Evolutionary conservation across 1,140 invertebrate species (phyloP).

Genomic region (Andrena cerasifolii): DNA sequence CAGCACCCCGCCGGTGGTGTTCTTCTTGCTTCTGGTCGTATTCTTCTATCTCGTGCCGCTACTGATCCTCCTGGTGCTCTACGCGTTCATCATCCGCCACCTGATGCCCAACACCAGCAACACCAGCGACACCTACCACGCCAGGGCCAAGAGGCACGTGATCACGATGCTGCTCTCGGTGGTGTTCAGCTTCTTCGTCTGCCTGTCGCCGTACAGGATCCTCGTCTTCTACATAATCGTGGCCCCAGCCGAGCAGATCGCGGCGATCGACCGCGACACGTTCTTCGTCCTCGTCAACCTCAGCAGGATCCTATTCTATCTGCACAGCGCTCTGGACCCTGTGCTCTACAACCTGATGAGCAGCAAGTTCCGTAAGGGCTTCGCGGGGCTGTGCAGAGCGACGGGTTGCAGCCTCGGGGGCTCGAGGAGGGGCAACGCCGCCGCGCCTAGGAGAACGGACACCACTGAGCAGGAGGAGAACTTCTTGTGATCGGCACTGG

Average conservation of each 20-base stretch:
- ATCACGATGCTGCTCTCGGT: conserved; percentile 92
- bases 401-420: conserved; percentile 65
- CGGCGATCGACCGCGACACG: conserved; percentile 86
- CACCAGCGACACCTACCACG: conserved; percentile 85
- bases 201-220: conserved; percentile 91
- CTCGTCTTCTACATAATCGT: conserved; percentile 92
- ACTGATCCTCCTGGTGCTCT: conserved; percentile 88
- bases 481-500: conserved; percentile 74
- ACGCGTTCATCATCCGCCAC: conserved; percentile 89
- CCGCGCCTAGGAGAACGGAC: conserved; percentile 74
- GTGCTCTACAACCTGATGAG: conserved; percentile 93
- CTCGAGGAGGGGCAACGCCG: conserved; percentile 82
- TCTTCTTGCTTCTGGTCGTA: conserved; percentile 87
- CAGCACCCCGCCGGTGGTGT: conserved; percentile 86
- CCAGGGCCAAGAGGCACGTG: conserved; percentile 87
- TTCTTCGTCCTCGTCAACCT: conserved; percentile 92
- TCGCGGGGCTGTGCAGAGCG: conserved; percentile 85
- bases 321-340: conserved; percentile 93
- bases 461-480: conserved; percentile 79
- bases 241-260: conserved; percentile 84
- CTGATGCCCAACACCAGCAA: conserved; percentile 86
- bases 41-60: conserved; percentile 91
- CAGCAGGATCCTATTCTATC: conserved; percentile 92
- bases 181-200: conserved; percentile 93
- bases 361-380: conserved; percentile 91